Evolutionary conservation across 2,888 invertebrate species (phyloP), one percentile per base, ranked within the genome.

Genomic region (Odontomyia ornata): DNA sequence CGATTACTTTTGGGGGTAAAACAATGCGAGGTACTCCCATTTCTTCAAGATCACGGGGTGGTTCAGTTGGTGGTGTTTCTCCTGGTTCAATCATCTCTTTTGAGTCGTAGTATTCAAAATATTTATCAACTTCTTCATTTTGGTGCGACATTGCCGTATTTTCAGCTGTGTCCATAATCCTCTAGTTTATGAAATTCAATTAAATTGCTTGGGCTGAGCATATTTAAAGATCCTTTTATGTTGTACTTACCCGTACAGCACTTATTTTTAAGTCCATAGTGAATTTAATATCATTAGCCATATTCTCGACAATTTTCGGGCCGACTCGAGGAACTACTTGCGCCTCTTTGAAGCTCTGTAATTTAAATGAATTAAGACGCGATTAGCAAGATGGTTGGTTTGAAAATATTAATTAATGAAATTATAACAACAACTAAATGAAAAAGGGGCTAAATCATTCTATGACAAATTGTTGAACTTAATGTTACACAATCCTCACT

Each of bases 191-290:
- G 28, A 28, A 64, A 13, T 28, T n/a, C 7, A 64, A 64, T 21
- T 60, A 64, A 28, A 21, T 64, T 64, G 36, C 36, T 23, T 13
- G 7, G 25, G 27, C 13, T 65, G 15, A 11, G 13, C 9, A 5
- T 65, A 11, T 25, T 36, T 23, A 62, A 30, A 7, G 9, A 18
- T 65, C 1, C 18, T 11, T 11, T 0, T 1, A 43, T 21, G 4
- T 3, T 36, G 3, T 76, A 84, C 85, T 86, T 87, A 93, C 93
- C 88, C 91, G 91, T 36, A 97, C 94, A 11, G 96, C 95, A 81
- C 94, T 93, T 79, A 95, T 93, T 89, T 96, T 96, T 57, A 93
- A 90, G 80, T 93, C 93, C 92, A 96, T 93, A 93, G 96, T 95
- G 75, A 91, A 91, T 83, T 93, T 92, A 78, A 97, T 93, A 82